Percentiles rank a stretch among this genome's conserved stretches.
Conservation (phyloP, 2,888 invertebrate species). For the Elegia similella region DNA sequence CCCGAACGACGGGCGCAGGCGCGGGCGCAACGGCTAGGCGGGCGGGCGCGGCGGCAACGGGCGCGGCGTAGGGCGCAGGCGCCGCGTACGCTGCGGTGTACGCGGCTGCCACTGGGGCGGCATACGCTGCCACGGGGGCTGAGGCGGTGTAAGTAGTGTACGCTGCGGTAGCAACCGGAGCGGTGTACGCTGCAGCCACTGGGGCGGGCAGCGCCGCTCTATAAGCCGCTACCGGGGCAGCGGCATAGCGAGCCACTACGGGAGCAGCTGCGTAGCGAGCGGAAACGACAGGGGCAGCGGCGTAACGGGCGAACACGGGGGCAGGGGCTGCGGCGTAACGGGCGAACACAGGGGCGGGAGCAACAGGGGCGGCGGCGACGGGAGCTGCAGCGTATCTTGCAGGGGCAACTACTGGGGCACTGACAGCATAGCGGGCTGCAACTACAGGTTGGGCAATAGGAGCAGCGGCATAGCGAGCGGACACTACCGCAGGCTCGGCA, state of each 20-base stretch:
- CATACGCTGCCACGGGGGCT: constrained; percentile 30
- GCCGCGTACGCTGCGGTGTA: constrained; percentile 35
- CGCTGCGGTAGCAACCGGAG: constrained; percentile 18
- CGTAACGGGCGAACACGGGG: constrained; percentile 29
- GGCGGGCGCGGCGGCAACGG: constrained; percentile 56
- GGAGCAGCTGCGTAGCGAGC: constrained; percentile 40
- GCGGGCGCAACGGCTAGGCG: constrained; percentile 81
- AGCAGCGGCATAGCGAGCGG: constrained; percentile 42
- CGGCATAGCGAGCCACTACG: constrained; percentile 24
- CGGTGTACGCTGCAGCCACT: too few species aligned
- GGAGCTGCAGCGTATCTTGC: constrained; percentile 24
- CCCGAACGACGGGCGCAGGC: constrained; percentile 77
- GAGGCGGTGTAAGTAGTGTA: too few species aligned
- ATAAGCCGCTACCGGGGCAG: constrained; percentile 29
- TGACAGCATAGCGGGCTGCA: constrained; percentile 33
- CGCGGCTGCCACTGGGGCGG: constrained; percentile 29
- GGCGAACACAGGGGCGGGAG: constrained; percentile 30
- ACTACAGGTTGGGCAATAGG: constrained; percentile 45
- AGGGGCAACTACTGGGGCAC: constrained; percentile 31
- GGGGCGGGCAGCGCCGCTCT: too few species aligned
- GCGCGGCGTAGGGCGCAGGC: constrained; percentile 40
- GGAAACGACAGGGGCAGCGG: constrained; percentile 38
- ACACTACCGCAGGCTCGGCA: constrained; percentile 52
- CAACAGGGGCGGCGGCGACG: constrained; percentile 23
- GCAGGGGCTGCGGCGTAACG: constrained; percentile 37